Evolutionary conservation across 2,888 invertebrate genomes (phyloP), one percentile per base, ranked within the genome.

Genomic region (Eurytoma adleriae): DNA sequence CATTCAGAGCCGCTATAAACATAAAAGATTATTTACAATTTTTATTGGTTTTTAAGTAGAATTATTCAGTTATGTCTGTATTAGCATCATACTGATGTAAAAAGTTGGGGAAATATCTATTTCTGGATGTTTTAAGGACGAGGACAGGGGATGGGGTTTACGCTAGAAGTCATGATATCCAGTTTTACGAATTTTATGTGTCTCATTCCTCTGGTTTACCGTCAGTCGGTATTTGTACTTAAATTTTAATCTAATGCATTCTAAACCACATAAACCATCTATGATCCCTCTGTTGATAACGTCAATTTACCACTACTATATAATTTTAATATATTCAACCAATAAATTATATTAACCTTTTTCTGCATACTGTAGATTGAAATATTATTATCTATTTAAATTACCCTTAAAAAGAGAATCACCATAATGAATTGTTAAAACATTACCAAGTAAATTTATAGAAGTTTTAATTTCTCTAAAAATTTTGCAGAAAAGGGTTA

Each of bases 1-100:
- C 70, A 67, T 62, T 71, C 83, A 81, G 84, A 84, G 84, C 86
- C 83, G 83, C 85, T 84, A 84, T 79, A 77, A 83, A 76, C 64
- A 82, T 72, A 80, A 83, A 76, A 82, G 78, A 75, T 81, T 71
- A 77, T 66, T 24, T 59, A 82, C 82, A 83, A 69, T 78, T 83
- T 83, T 78, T 78, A 78, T 77, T 69, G n/a, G 27, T 56, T 80
- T 71, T 56, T 20, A 57, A 64, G 13, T 30, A 56, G 57, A 67
- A 72, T 18, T 56, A 14, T 48, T 57, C 5, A 59, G 48, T 30
- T 71, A 54, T 27, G 56, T 74, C 20, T 14, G 62, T 27, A 50
- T 66, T 57, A 52, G 56, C 20, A 57, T 24, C 16, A 30, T 56
- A 59, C 27, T 69, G 4, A 10, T 40, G 10, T 40, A 30, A 16